Evolutionary conservation across 2,888 invertebrate genomes (phyloP).

Genomic region (Synergus japonicus): DNA sequence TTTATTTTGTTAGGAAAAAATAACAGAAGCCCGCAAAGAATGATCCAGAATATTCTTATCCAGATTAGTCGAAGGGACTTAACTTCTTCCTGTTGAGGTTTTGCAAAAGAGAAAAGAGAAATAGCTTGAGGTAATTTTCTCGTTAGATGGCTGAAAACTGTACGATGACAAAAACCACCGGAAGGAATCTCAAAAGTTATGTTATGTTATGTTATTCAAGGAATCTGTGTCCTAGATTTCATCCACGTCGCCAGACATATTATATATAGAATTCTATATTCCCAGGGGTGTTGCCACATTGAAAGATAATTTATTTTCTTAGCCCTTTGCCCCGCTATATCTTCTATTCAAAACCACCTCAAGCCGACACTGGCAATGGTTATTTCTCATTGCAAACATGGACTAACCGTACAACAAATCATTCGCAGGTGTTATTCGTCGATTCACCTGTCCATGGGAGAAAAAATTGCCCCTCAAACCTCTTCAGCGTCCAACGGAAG

Average conservation of each 20-base stretch:
- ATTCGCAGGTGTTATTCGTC: conserved; percentile 45
- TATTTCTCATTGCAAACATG: conserved; percentile 57
- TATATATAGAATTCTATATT: too few relatives aligned
- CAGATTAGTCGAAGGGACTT: conserved; percentile 21
- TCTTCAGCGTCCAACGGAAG: conserved; percentile 4
- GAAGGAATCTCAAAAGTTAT: too few relatives aligned
- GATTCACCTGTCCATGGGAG: conserved; percentile 23
- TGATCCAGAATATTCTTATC: conserved; percentile 18
- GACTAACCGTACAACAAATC: conserved; percentile 62
- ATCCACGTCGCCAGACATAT: too few relatives aligned
- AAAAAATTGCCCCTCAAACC: conserved; percentile 15
- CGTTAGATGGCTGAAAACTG: not conserved
- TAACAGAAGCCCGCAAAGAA: conserved; percentile 9
- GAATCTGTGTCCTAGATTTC: too few relatives aligned
- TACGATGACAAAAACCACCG: not conserved
- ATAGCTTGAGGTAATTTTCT: conserved; percentile 8
- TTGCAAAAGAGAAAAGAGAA: conserved; percentile 24
- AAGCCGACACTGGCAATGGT: not conserved
- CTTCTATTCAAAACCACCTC: conserved; percentile 11
- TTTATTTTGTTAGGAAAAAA: conserved; percentile 4
- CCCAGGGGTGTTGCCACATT: not conserved
- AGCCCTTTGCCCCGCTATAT: not conserved
- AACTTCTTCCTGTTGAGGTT: not conserved
- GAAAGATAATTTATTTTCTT: not conserved
- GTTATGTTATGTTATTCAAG: not conserved